phyloP scores from a whole-genome alignment of 2,797 vertebrate species.

The Myotis myotis region DNA sequence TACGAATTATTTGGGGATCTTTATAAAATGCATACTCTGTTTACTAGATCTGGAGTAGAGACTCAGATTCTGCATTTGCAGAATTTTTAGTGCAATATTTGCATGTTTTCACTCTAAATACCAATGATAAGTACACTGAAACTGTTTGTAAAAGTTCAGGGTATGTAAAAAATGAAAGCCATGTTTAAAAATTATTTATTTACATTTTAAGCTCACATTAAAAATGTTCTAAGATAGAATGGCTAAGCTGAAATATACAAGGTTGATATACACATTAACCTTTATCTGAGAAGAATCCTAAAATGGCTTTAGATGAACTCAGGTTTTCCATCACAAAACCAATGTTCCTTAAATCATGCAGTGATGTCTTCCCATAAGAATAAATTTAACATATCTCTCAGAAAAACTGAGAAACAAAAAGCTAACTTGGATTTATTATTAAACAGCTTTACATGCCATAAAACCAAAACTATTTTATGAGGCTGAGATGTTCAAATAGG shows the following conservation, averaged over 20 bases:
- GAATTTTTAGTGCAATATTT: constrained; percentile 18
- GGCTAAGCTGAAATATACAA: constrained; percentile 70
- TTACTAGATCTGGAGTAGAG: background rate
- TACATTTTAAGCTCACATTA: constrained; percentile 65
- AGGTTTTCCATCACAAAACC: background rate
- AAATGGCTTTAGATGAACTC: constrained; percentile 51
- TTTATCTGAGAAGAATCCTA: constrained; percentile 68
- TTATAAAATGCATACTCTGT: background rate
- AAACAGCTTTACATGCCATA: background rate
- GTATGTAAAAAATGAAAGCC: constrained; percentile 41
- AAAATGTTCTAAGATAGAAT: constrained; percentile 66
- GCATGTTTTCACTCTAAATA: constrained; percentile 23
- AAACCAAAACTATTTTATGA: constrained; percentile 1
- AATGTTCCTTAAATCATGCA: background rate
- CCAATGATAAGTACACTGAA: background rate
- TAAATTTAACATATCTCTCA: constrained; percentile 6
- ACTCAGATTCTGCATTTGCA: background rate
- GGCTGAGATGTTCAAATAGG: background rate
- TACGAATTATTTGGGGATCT: background rate
- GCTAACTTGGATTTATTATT: constrained; percentile 43
- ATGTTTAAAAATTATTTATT: constrained; percentile 70
- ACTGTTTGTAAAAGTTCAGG: background rate
- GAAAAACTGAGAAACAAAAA: constrained; percentile 43
- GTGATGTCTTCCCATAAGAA: constrained; percentile 38
- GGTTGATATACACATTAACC: constrained; percentile 52